These are phyloP conservation scores for Ypsolopha scabrella DNA, from an alignment of 2,888 invertebrate species.

Conservation along the genomic window DNA sequence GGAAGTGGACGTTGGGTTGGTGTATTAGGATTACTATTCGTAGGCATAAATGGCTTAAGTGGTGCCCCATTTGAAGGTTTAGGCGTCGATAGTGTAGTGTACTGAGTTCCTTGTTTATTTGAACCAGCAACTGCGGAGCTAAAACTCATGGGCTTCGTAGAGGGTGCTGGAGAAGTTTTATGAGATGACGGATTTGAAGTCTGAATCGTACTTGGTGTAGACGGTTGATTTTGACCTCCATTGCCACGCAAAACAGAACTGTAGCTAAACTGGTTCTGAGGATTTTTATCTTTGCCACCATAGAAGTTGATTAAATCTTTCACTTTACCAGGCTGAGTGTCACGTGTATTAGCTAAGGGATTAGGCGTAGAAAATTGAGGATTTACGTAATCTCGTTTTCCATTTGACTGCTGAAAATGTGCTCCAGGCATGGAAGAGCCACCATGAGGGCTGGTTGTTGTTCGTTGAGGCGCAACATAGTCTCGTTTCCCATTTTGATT, in stretches of 20 bases:
- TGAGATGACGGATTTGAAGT: conserved; percentile 6
- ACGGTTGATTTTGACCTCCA: conserved; percentile 13
- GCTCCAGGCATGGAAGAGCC: background rate
- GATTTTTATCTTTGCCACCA: conserved; percentile 26
- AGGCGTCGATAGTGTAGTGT: conserved; percentile 14
- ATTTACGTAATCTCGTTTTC: background rate
- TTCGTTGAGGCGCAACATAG: conserved; percentile 30
- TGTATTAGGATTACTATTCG: conserved; percentile 15
- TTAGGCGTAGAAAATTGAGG: background rate
- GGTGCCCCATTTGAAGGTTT: conserved; percentile 15
- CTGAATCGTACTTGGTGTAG: conserved; percentile 9
- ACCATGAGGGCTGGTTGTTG: conserved; percentile 15
- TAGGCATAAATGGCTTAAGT: background rate
- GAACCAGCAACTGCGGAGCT: conserved; percentile 39
- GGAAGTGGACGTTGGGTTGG: conserved; percentile 23
- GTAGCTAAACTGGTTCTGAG: conserved; percentile 41
- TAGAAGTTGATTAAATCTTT: conserved; percentile 53
- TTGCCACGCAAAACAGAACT: conserved; percentile 41
- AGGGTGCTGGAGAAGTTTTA: conserved; percentile 12
- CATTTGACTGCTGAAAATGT: background rate
- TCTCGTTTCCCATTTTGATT: conserved; percentile 25
- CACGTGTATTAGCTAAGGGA: conserved; percentile 19
- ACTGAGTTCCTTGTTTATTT: conserved; percentile 21
- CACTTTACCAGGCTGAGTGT: conserved; percentile 32
- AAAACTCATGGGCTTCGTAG: conserved; percentile 39